phyloP scores from a whole-genome alignment of 2,888 invertebrate species.

The Apocheima hispidaria region DNA sequence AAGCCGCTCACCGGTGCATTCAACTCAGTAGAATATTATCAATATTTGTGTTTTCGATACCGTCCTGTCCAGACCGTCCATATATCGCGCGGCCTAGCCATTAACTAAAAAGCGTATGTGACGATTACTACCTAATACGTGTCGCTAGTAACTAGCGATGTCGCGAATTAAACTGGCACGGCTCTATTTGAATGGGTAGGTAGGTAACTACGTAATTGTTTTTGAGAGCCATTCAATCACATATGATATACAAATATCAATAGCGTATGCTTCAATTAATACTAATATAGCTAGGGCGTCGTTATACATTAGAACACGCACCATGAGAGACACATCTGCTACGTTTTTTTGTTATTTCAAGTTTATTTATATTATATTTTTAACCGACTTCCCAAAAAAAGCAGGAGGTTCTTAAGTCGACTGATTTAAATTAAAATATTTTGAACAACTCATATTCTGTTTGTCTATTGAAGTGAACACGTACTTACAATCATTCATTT shows the following conservation, averaged over 20 bases:
- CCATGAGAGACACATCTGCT: slow-evolving; percentile 62
- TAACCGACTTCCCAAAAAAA: too few relatives aligned
- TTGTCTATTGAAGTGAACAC: too few relatives aligned
- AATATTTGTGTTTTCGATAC: slow-evolving; percentile 50
- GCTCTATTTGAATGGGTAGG: slow-evolving; percentile 23
- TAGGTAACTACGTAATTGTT: slow-evolving; percentile 16
- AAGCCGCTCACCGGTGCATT: slow-evolving; percentile 69
- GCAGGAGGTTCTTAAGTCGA: too few relatives aligned
- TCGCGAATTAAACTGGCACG: slow-evolving; percentile 18
- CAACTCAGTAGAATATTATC: slow-evolving; percentile 64
- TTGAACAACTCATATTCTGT: too few relatives aligned
- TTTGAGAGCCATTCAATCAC: slow-evolving; percentile 28
- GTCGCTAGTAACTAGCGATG: slow-evolving; percentile 8
- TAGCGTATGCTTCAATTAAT: slow-evolving; percentile 40
- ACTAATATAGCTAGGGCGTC: slow-evolving; percentile 48
- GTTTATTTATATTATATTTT: slow-evolving; percentile 56
- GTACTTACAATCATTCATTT: too few relatives aligned
- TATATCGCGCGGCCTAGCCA: slow-evolving; percentile 2
- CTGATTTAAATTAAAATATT: too few relatives aligned
- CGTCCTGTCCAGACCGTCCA: slow-evolving; percentile 31
- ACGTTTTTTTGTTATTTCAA: slow-evolving; percentile 63
- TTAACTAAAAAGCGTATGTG: neutral
- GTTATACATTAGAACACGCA: slow-evolving; percentile 49
- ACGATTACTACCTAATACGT: slow-evolving; percentile 8
- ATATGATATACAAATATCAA: slow-evolving; percentile 35